phyloP scores from a whole-genome alignment of 1,140 invertebrate genomes.

The Pseudomyrmex gracilis region DNA sequence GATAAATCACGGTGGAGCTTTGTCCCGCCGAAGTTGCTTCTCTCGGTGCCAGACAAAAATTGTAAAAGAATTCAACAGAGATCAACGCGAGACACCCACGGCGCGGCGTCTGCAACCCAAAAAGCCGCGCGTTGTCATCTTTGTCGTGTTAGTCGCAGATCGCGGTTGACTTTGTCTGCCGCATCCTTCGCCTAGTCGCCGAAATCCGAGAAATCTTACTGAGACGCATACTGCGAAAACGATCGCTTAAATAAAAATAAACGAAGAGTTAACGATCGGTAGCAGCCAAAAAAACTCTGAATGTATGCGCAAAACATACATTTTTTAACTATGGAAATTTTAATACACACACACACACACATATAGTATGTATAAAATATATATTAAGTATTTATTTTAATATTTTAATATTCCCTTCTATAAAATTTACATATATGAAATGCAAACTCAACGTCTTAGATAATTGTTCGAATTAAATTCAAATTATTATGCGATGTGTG shows the following conservation, averaged over 20 bases:
- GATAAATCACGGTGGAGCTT: conserved; percentile 76
- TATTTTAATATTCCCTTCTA: too few species aligned
- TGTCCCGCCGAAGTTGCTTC: conserved; percentile 65
- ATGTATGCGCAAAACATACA: too few species aligned
- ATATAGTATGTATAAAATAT: too few species aligned
- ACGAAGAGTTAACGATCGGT: too few species aligned
- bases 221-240: conserved; percentile 4
- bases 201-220: conserved; percentile 39
- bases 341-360: too few species aligned
- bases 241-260: neutral
- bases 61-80: conserved; percentile 74
- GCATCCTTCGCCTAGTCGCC: conserved; percentile 54
- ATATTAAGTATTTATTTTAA: too few species aligned
- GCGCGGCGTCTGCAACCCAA: conserved; percentile 47
- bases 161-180: conserved; percentile 34
- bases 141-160: conserved; percentile 18
- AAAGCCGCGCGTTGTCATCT: conserved; percentile 18
- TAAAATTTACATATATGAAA: too few species aligned
- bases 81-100: conserved; percentile 65
- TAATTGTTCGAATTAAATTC: too few species aligned
- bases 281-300: too few species aligned
- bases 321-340: too few species aligned
- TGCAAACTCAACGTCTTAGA: too few species aligned
- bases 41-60: conserved; percentile 77
- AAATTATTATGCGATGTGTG: too few species aligned